Percentiles rank a stretch among this genome's conserved stretches.
These are phyloP conservation scores for Climacteris rufus DNA, from an alignment of 2,113 vertebrate species.

Conservation along the genomic window DNA sequence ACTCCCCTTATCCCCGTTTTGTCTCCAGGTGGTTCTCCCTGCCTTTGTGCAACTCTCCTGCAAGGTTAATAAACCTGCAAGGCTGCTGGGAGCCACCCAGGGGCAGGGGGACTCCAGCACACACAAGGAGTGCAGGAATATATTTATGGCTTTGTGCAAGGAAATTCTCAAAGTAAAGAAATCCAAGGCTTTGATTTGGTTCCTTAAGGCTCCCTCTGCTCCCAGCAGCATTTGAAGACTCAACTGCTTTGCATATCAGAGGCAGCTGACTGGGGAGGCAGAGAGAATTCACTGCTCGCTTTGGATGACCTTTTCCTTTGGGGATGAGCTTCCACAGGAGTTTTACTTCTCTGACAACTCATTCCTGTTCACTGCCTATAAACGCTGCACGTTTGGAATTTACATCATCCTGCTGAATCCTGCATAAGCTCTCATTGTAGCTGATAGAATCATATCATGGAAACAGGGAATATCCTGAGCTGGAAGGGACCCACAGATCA, in stretches of 20 bases:
- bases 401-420: neutral
- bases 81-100: slow-evolving; percentile 7
- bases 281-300: neutral
- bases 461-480: neutral
- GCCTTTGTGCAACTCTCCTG: neutral
- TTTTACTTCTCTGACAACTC: neutral
- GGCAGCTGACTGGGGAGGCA: neutral
- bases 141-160: slow-evolving; percentile 39
- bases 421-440: neutral
- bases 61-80: slow-evolving; percentile 29
- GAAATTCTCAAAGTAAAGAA: neutral
- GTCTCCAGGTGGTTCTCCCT: neutral
- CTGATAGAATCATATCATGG: neutral
- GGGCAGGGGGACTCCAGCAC: neutral
- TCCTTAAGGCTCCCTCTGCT: neutral
- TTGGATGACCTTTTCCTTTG: neutral
- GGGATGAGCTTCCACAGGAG: neutral
- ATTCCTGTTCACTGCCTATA: neutral
- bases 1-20: slow-evolving; percentile 8
- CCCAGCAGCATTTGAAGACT: slow-evolving; percentile 30
- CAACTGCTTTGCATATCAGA: slow-evolving; percentile 19
- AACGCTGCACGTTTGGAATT: neutral
- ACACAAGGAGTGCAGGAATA: slow-evolving; percentile 20
- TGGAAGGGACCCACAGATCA: neutral
- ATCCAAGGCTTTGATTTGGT: slow-evolving; percentile 38